These are phyloP conservation scores for Brenthis daphne DNA, from an alignment of 2,888 invertebrate species.

Conservation along the genomic window DNA sequence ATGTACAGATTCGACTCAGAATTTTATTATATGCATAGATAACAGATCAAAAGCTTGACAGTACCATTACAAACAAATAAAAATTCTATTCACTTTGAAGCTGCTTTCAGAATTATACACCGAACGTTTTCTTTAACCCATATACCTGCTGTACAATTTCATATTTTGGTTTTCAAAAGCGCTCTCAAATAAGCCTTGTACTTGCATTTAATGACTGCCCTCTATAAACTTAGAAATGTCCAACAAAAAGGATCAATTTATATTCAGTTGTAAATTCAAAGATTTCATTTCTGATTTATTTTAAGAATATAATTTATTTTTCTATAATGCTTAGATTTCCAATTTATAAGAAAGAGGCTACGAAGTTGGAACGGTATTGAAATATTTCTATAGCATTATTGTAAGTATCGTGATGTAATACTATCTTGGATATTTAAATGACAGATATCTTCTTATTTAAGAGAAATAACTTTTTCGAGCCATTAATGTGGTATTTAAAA, in stretches of 20 bases:
- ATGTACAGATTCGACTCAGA: too few relatives aligned
- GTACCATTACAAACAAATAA: not conserved
- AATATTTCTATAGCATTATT: slow-evolving; percentile 12
- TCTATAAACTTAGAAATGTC: slow-evolving; percentile 17
- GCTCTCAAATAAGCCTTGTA: slow-evolving; percentile 14
- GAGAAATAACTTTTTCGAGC: too few relatives aligned
- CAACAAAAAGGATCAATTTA: slow-evolving; percentile 10
- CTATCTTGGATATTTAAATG: too few relatives aligned
- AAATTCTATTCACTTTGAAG: slow-evolving; percentile 7
- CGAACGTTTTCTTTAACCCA: slow-evolving; percentile 10
- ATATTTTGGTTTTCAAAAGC: not conserved
- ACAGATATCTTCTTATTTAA: too few relatives aligned
- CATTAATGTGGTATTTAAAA: too few relatives aligned
- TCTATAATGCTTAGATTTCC: slow-evolving; percentile 8
- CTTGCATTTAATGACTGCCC: slow-evolving; percentile 20
- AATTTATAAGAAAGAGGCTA: not conserved
- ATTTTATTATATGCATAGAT: too few relatives aligned
- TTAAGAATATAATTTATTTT: slow-evolving; percentile 6
- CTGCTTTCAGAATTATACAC: slow-evolving; percentile 6
- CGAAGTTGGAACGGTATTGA: slow-evolving; percentile 1
- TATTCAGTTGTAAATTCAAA: slow-evolving; percentile 1
- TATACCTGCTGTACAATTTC: not conserved
- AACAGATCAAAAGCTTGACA: not conserved
- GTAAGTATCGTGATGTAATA: not conserved
- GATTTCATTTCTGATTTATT: slow-evolving; percentile 14